A percentile compares a stretch with the other conserved stretches of the same genome.
These are phyloP conservation scores for Pantelozetes paolii DNA, from an alignment of 2,888 invertebrate species.

Conservation along the genomic window DNA sequence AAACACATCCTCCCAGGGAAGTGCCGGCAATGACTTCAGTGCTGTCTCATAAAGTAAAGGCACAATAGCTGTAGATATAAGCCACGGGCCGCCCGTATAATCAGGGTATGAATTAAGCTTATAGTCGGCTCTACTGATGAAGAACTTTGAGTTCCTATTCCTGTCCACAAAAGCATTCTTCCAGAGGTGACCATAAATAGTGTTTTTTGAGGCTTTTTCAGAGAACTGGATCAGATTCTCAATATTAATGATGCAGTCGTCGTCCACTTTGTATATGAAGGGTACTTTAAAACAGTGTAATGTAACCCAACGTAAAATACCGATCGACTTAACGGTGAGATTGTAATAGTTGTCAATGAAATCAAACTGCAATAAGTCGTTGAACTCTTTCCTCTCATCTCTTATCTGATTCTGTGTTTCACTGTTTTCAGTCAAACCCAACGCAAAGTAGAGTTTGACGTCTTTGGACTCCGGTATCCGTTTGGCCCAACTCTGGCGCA, in stretches of 20 bases:
- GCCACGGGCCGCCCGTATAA: conserved; percentile 37
- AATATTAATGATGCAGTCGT: conserved; percentile 36
- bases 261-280: conserved; percentile 36
- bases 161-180: conserved; percentile 10
- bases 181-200: conserved; percentile 37
- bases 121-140: conserved; percentile 28
- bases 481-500: conserved; percentile 34
- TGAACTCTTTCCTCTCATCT: not conserved
- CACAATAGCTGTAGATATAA: not conserved
- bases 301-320: conserved; percentile 30
- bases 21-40: conserved; percentile 33
- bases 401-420: not conserved
- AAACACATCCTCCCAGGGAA: conserved; percentile 31
- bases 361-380: conserved; percentile 36
- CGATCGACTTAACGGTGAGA: conserved; percentile 39
- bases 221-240: conserved; percentile 13
- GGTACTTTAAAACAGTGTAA: conserved; percentile 6
- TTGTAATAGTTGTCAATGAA: conserved; percentile 35
- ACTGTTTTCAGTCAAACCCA: not conserved
- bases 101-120: conserved; percentile 10
- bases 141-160: conserved; percentile 17
- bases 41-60: conserved; percentile 26
- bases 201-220: not conserved
- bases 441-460: conserved; percentile 31
- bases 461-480: not conserved